phyloP scores from a whole-genome alignment of 2,888 invertebrate genomes.

The Monopis laevigella region DNA sequence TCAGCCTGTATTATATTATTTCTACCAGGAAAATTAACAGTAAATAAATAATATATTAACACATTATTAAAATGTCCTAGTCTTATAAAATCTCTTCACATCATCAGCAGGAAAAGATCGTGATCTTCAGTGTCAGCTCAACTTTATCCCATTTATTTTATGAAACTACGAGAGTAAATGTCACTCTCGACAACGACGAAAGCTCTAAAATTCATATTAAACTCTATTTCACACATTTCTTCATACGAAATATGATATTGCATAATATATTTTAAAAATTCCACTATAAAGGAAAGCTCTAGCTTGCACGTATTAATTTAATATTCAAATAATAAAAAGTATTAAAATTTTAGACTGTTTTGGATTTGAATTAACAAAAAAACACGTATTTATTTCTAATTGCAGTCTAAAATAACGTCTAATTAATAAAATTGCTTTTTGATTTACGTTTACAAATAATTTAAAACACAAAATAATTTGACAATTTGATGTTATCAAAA shows the following conservation, averaged over 20 bases:
- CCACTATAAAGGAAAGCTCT: slow-evolving; percentile 1
- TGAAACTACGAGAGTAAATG: slow-evolving; percentile 11
- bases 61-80: no score
- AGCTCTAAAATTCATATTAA: slow-evolving; percentile 21
- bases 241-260: slow-evolving; percentile 24
- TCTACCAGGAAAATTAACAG: no score
- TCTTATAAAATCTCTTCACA: no score
- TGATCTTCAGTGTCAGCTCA: slow-evolving; percentile 26
- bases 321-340: background rate
- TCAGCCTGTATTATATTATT: no score
- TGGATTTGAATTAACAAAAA: no score
- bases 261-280: slow-evolving; percentile 21
- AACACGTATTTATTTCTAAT: slow-evolving; percentile 1
- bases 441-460: background rate
- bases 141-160: slow-evolving; percentile 43
- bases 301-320: background rate
- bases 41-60: no score
- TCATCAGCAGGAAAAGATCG: no score
- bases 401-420: background rate
- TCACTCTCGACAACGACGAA: slow-evolving; percentile 19
- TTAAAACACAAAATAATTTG: background rate
- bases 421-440: slow-evolving; percentile 1
- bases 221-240: no score
- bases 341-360: no score
- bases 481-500: slow-evolving; percentile 21